These are phyloP conservation scores for Thumatha senex DNA, from an alignment of 2,888 invertebrate genomes.

Conservation along the genomic window DNA sequence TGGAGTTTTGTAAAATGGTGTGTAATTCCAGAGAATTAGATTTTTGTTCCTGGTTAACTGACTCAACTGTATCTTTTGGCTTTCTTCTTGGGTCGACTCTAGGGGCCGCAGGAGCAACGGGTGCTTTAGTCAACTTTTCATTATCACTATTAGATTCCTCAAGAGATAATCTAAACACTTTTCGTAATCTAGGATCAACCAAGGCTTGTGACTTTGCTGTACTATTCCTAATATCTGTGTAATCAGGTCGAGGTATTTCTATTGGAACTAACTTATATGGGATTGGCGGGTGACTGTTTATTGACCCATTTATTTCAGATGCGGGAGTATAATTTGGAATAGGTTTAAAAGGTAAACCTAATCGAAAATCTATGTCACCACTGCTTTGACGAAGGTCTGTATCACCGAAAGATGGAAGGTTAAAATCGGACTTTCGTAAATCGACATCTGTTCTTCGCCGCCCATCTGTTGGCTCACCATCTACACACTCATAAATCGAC, in stretches of 20 bases:
- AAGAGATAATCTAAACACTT: conserved; percentile 87
- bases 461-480: conserved; percentile 79
- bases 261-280: conserved; percentile 85
- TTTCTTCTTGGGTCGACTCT: conserved; percentile 75
- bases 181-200: conserved; percentile 89
- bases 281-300: conserved; percentile 90
- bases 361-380: conserved; percentile 89
- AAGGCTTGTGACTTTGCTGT: conserved; percentile 88
- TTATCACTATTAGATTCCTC: conserved; percentile 86
- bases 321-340: conserved; percentile 92
- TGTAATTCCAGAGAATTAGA: conserved; percentile 80
- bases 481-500: conserved; percentile 85
- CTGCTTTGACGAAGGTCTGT: conserved; percentile 85
- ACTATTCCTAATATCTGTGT: conserved; percentile 88
- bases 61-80: conserved; percentile 64
- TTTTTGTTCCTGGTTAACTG: conserved; percentile 54
- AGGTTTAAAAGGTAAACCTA: conserved; percentile 90
- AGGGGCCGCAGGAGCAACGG: conserved; percentile 57
- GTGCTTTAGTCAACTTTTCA: conserved; percentile 65
- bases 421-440: conserved; percentile 78
- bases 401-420: conserved; percentile 84
- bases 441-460: conserved; percentile 78
- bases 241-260: conserved; percentile 89
- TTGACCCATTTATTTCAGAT: conserved; percentile 93
- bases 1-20: conserved; percentile 85